Conservation (phyloP, 2,113 vertebrate genomes). For the Phaethornis superciliosus region DNA sequence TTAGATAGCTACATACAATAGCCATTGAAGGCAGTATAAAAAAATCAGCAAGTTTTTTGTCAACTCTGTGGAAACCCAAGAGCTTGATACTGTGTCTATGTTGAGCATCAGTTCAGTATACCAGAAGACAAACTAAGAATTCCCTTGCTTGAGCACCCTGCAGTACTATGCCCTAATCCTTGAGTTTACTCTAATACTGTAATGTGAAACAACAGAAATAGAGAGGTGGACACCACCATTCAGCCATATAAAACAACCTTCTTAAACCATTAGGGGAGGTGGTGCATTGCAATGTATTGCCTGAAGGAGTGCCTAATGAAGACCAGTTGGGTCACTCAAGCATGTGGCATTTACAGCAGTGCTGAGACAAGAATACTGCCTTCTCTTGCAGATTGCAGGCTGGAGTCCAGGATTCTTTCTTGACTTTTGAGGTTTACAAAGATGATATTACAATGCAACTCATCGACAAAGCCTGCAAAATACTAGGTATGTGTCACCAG, state of each 20-base stretch:
- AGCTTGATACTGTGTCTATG: neutral
- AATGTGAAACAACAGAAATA: neutral
- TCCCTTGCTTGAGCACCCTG: neutral
- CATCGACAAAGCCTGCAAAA: conserved; percentile 77
- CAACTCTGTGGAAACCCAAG: neutral
- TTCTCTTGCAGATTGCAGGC: conserved; percentile 69
- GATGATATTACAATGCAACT: conserved; percentile 81
- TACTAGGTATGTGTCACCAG: conserved; percentile 69
- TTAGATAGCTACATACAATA: neutral
- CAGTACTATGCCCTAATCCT: neutral
- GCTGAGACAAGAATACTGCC: neutral
- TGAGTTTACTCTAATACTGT: neutral
- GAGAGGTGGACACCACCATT: neutral
- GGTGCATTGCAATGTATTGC: fast-evolving
- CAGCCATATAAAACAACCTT: neutral
- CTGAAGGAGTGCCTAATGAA: neutral
- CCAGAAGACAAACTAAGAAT: neutral
- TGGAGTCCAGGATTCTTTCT: conserved; percentile 77
- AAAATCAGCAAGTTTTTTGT: neutral
- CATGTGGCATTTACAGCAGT: neutral
- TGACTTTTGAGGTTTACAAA: conserved; percentile 80
- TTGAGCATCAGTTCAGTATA: neutral
- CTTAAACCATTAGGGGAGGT: neutral
- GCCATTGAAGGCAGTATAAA: neutral
- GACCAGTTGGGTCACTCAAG: neutral